Conservation (phyloP, 2,888 invertebrate genomes). For the Eurytoma californica region DNA sequence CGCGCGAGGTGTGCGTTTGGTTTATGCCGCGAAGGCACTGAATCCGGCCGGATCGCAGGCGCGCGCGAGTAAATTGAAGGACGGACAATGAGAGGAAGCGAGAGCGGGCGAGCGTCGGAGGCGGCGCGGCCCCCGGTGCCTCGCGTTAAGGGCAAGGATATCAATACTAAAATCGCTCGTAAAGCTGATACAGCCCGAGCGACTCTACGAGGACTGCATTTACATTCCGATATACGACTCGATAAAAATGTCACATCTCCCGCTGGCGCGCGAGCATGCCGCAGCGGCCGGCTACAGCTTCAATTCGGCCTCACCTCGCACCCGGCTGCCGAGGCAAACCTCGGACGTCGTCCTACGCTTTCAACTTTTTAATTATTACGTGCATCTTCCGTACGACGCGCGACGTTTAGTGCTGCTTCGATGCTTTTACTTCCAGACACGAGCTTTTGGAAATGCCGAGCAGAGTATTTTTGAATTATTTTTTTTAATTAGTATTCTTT, state of each 20-base stretch:
- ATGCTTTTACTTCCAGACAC: too few relatives aligned
- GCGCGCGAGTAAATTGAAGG: constrained; percentile 53
- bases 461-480: too few relatives aligned
- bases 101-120: constrained; percentile 47
- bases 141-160: constrained; percentile 66
- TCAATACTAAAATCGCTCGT: constrained; percentile 72
- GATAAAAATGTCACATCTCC: constrained; percentile 71
- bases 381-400: too few relatives aligned
- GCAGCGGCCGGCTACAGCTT: background rate
- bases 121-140: constrained; percentile 15
- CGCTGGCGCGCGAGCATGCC: constrained; percentile 46
- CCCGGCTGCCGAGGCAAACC: too few relatives aligned
- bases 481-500: too few relatives aligned
- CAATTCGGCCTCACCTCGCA: too few relatives aligned
- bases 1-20: constrained; percentile 44
- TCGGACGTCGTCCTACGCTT: too few relatives aligned
- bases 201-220: constrained; percentile 67
- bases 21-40: constrained; percentile 53
- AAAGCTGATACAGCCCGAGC: constrained; percentile 67
- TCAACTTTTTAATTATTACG: too few relatives aligned
- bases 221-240: constrained; percentile 72
- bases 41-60: constrained; percentile 27
- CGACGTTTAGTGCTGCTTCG: background rate
- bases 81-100: constrained; percentile 52
- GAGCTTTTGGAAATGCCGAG: too few relatives aligned